Base-by-base conservation (phyloP, 2,113 vertebrate genomes). In the Scatophagus argus region DNA sequence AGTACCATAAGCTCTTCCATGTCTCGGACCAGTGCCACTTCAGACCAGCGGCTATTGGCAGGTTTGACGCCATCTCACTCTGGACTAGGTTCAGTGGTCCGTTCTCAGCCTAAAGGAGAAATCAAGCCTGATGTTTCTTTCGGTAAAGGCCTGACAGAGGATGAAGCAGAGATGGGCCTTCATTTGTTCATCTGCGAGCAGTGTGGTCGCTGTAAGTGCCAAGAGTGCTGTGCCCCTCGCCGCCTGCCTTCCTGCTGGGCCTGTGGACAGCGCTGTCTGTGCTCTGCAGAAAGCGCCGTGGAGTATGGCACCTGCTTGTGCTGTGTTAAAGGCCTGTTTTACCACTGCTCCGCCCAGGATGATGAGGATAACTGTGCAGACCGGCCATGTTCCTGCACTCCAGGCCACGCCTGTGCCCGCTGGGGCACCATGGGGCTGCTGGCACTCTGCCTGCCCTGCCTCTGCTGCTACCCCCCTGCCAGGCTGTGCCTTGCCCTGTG, bases 311-410 rank as follows among this genome's bases (percentile, higher is more conserved):
- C 98, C 4, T 99, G 98, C 80, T 92, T 99, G 73, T 99, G 98
- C 89, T 99, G 97, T 6, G 95, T 99, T 44, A 98, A 99, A 92
- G 97, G 96, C 60, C 90, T 99, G 74, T 99, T 99, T 93, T 99
- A 99, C 93, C 98, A 99, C 94, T 99, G 98, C 90, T 99, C 97
- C n/a, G 95, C 95, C 6, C 89, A 92, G 83, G 98, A 99, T 1
- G 98, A 99, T 0, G 98, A 98, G 94, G 98, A 99, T 83, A 96
- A 97, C 95, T 99, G 98, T 8, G 97, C 98, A 0, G 98, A 99
- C 38, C 96, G 96, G 76, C 98, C 98, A 1, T 99, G 98, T 92
- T 97, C 98, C 87, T 99, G 97, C 6, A 90, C 94, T 58, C 93
- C 95, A 0, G 95, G 95, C 72, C 92, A 92, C 0, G 96, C 96